Evolutionary conservation across 2,888 invertebrate genomes (phyloP), one percentile per base, ranked within the genome.

Genomic region (Erebia palarica): DNA sequence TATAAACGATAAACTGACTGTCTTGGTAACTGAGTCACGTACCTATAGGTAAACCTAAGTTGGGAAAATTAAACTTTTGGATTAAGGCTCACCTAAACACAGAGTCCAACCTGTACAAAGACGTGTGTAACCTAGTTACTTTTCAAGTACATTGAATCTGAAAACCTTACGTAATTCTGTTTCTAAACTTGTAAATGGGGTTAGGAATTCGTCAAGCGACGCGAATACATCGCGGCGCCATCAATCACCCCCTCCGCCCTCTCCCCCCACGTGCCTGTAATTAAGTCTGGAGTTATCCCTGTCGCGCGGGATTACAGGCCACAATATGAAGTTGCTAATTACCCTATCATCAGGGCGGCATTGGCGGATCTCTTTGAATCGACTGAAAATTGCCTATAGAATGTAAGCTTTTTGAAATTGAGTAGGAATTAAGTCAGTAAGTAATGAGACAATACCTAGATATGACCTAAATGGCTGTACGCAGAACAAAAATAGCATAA

Each of bases 201-300:
- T 61, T 44, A 61, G 13, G 36, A 64, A 64, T 53, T 51, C 27
- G 36, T 49, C 16, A 36, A 51, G 64, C 53, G 55, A 42, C 65
- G 36, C 2, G 16, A 14, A 42, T 18, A 21, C 36, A 59, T 47
- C 49, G 21, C 21, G 63, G 14, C 70, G 70, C 73, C 75, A 78
- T 78, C 77, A 77, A 78, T 78, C 78, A 77, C 71, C 69, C 73
- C 71, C 16, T 51, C 69, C 64, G 59, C 63, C 44, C 49, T 1
- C 60, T 21, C 58, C 69, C 64, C 61, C 63, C 18, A 9, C 4
- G 42, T 3, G 42, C 42, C 63, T 47, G 63, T 63, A 63, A 63
- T 63, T 63, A 63, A 63, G 63, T 14, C 47, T 49, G 63, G 63
- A 63, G 21, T 47, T 4, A 63, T 63, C 63, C 63, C 8, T 21